phyloP scores from a whole-genome alignment of 1,140 invertebrate genomes.

The Wiebesia pumilae region DNA sequence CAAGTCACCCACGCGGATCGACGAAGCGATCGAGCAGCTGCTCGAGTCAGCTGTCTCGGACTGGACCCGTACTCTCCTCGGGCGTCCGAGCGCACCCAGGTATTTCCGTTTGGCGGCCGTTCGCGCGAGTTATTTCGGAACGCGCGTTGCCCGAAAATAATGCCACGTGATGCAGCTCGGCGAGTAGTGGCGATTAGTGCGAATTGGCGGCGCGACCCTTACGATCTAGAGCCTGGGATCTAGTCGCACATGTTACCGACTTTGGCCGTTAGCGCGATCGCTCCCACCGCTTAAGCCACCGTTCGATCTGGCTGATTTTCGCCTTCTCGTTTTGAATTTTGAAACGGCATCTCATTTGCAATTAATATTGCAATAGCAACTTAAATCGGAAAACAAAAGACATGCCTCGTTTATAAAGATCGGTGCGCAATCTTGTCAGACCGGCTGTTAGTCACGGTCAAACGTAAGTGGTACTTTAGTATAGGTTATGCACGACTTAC shows the following conservation, averaged over 20 bases:
- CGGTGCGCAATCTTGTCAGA: too few species aligned
- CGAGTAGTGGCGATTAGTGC: not conserved
- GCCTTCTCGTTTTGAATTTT: too few species aligned
- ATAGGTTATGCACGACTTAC: constrained; percentile 44
- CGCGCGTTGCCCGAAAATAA: constrained; percentile 39
- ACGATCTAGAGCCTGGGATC: constrained; percentile 46
- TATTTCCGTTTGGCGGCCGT: constrained; percentile 52
- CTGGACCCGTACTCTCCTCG: constrained; percentile 5
- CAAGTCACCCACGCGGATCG: not conserved
- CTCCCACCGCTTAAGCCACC: too few species aligned
- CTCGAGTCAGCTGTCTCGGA: constrained; percentile 14
- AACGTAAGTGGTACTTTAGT: constrained; percentile 27
- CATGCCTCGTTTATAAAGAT: not conserved
- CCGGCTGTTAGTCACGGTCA: not conserved
- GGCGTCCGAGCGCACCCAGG: constrained; percentile 17
- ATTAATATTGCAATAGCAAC: not conserved
- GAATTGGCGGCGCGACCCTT: constrained; percentile 55
- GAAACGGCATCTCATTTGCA: too few species aligned
- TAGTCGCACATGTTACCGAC: not conserved
- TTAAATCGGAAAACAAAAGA: not conserved
- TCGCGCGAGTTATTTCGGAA: constrained; percentile 29
- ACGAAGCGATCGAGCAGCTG: not conserved
- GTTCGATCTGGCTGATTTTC: too few species aligned
- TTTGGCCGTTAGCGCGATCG: too few species aligned
- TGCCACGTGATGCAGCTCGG: constrained; percentile 18